Conservation (phyloP, 1,140 invertebrate species). For the Saccostrea echinata region DNA sequence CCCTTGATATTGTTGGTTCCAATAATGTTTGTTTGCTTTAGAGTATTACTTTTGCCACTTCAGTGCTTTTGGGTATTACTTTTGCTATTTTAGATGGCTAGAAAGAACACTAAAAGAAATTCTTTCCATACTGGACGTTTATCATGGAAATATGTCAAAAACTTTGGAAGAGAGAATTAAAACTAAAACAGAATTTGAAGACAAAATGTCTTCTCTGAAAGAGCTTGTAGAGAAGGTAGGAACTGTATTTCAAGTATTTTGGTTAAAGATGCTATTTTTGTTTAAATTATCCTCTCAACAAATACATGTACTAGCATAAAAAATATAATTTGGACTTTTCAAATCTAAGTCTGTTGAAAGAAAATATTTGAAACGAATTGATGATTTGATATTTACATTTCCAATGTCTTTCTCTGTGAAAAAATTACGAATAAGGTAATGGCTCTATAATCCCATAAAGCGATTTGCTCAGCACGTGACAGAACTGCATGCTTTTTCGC, state of each 20-base stretch:
- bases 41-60: neutral
- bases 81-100: neutral
- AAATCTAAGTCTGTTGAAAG: no score
- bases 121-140: neutral
- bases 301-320: no score
- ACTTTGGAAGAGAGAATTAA: neutral
- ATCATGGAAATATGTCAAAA: neutral
- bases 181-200: neutral
- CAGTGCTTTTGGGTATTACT: neutral
- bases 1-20: no score
- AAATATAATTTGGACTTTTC: no score
- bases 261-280: neutral
- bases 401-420: no score
- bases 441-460: no score
- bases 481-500: no score
- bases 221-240: neutral
- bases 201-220: neutral
- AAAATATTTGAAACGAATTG: no score
- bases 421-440: no score
- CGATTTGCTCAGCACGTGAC: no score
- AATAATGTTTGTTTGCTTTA: neutral
- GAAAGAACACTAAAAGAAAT: neutral
- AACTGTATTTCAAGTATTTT: neutral
- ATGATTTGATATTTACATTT: no score
- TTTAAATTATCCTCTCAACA: neutral